Evolutionary conservation across 2,797 vertebrate genomes (phyloP), one percentile per base, ranked within the genome.

Genomic region (Pangasius djambal): DNA sequence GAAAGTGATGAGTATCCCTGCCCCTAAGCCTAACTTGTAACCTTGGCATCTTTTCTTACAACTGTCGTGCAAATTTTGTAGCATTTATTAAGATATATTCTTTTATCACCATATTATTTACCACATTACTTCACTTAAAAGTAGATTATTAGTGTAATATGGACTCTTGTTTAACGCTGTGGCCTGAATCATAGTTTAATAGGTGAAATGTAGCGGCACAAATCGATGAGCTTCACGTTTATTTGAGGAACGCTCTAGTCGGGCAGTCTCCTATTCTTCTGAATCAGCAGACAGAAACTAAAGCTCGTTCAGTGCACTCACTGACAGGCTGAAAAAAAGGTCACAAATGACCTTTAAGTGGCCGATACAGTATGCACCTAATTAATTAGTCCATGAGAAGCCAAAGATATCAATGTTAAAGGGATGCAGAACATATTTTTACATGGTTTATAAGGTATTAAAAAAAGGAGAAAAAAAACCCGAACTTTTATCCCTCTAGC

Each of bases 341-440:
- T 74, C 52, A 55, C 8, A 78, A 50, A 31, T 79, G 86, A 89
- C 86, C 89, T 89, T 89, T 88, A 79, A 87, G 74, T 72, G 72
- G 72, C 61, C 88, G 70, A 79, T 87, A 48, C 44, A 48, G 44
- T 48, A 70, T 59, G 65, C 34, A 15, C 79, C 70, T 89, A 70
- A 79, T 87, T 85, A 85, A 89, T 85, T 70, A 85, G 61, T 85
- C 82, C 40, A 72, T n/a, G 55, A 89, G 81, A 89, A 87, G 86
- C 22, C 34, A 57, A 87, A 87, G 52, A 75, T 63, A 57, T 85
- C 44, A 34, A 9, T n/a, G 50, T 61, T 65, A 87, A 85, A 79
- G 59, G 79, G 37, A 59, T 55, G 52, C 48, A 84, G 89, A 89
- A 75, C 34, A 20, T 40, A 34, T 65, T 63, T 48, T 13, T 34